Conservation (phyloP, 2,797 vertebrate species). For the Dromococcyx pavoninus region DNA sequence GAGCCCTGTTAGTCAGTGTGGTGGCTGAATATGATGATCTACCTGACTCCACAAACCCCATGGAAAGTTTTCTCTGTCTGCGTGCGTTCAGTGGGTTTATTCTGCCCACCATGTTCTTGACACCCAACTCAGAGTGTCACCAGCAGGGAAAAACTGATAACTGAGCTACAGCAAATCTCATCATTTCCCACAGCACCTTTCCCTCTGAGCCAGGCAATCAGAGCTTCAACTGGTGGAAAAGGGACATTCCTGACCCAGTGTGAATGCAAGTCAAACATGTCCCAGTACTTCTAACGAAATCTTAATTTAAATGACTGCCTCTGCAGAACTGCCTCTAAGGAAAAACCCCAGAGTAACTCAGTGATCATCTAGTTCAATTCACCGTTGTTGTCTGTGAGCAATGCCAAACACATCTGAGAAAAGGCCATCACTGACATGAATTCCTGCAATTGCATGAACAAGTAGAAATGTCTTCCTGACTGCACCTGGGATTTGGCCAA, state of each 20-base stretch:
- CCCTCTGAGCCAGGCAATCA: background rate
- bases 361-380: background rate
- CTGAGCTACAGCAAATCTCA: background rate
- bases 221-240: background rate
- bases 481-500: slow-evolving; percentile 33
- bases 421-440: slow-evolving; percentile 23
- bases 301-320: background rate
- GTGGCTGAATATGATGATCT: background rate
- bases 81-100: background rate
- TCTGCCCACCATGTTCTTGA: background rate
- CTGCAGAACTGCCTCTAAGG: slow-evolving; percentile 12
- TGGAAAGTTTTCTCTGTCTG: background rate
- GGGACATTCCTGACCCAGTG: slow-evolving; percentile 5
- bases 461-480: slow-evolving; percentile 36
- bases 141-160: background rate
- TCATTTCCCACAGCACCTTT: background rate
- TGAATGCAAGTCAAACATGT: background rate
- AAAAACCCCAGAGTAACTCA: slow-evolving; percentile 32
- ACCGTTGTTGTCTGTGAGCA: background rate
- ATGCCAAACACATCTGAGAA: slow-evolving; percentile 40
- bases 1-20: background rate
- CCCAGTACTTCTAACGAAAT: background rate
- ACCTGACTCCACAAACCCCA: rapidly evolving
- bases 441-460: slow-evolving; percentile 13
- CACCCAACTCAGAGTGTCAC: background rate